These are phyloP conservation scores for Pocillopora verrucosa DNA, from an alignment of 64 coral and sea anemone genomes.

Conservation along the genomic window DNA sequence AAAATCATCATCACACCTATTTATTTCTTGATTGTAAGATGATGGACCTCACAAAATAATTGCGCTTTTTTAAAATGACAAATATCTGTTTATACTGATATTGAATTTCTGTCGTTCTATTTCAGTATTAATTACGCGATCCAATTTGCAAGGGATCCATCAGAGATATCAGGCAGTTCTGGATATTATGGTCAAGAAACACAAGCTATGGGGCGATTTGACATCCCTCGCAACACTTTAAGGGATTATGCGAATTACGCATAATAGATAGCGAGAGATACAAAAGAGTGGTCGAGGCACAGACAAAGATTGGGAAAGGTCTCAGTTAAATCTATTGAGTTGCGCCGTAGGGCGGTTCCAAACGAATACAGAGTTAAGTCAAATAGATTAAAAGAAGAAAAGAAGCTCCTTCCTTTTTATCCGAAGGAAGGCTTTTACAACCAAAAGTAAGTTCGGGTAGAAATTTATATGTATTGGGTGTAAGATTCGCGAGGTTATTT, in stretches of 20 bases:
- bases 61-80: not conserved
- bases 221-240: too few relatives aligned
- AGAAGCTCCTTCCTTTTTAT: constrained; percentile 5
- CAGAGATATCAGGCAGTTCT: too few relatives aligned
- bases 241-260: too few relatives aligned
- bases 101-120: not conserved
- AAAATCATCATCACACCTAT: too few relatives aligned
- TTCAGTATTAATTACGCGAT: not conserved
- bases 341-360: not conserved
- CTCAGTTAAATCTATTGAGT: not conserved
- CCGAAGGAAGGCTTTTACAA: not conserved
- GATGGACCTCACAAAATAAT: too few relatives aligned
- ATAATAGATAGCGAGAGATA: not conserved
- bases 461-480: not conserved
- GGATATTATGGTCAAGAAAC: too few relatives aligned
- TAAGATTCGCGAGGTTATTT: not conserved
- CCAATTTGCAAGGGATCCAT: too few relatives aligned
- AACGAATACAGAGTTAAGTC: not conserved
- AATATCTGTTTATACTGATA: not conserved
- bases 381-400: constrained; percentile 1
- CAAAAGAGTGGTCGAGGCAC: not conserved
- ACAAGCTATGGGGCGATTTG: too few relatives aligned
- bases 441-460: not conserved
- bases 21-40: too few relatives aligned
- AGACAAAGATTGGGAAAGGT: not conserved